Base-by-base conservation (phyloP, 2,113 vertebrate genomes). In the Paraplagusia blochii region DNA sequence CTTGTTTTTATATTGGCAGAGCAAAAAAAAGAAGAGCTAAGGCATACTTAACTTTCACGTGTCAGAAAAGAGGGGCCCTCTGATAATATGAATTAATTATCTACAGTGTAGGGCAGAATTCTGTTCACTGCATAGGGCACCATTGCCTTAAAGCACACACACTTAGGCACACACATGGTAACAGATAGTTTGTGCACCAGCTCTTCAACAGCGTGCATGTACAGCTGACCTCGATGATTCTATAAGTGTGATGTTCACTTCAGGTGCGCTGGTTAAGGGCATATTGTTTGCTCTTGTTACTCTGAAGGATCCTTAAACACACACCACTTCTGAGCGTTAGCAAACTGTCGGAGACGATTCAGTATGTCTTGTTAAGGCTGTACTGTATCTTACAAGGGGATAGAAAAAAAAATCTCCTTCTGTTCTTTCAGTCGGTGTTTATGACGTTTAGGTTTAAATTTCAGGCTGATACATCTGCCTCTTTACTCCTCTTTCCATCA, bases 21-120 rank as follows among this genome's bases (percentile, higher is more conserved):
- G 54, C 58, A 80, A 85, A 40, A 38, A 76, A 71, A 66, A 62
- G 57, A 74, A 59, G 44, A 57, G n/a, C n/a, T n/a, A n/a, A 77
- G 65, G 18, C 64, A 70, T 83, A 87, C 74, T 83, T 84, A 87
- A 77, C 71, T 76, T 87, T 74, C 66, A 44, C 71, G 66, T 82
- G 81, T 83, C 81, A 85, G 74, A 77, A 71, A 76, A 83, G 79
- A 73, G 64, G 40, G 46, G 12, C 66, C 78, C 66, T 55, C 51
- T 74, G 81, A 68, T 85, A 71, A 84, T 87, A 79, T 58, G 58
- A 86, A 81, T 82, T 76, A 84, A 87, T 88, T 87, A 87, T 77
- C 66, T 66, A 34, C 40, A 81, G 74, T 83, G 76, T 80, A 61
- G 70, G 74, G 49, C 62, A 72, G 75, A 74, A 69, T 63, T 53